Evolutionary conservation across 2,888 invertebrate genomes (phyloP), one percentile per base, ranked within the genome.

Genomic region (Clunio marinus): DNA sequence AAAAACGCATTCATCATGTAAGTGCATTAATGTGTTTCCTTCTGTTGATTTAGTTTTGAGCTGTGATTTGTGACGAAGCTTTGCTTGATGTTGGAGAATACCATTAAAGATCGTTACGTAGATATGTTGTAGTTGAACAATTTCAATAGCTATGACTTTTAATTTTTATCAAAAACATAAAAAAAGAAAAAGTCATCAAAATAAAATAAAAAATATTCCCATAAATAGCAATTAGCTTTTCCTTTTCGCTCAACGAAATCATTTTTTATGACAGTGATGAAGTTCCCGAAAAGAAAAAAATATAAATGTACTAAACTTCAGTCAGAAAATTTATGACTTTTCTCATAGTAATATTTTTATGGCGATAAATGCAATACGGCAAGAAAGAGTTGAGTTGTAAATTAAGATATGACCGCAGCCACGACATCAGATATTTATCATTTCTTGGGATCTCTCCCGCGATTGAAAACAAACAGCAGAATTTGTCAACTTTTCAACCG

Each of bases 361-460:
- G 35, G 35, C 20, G 25, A 27, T 57, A 27, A 57, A 57, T 57
- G 22, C n/a, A 27, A 25, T 5, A 15, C 25, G 24, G 27, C 57
- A 24, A 17, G 13, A 15, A 32, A 32, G 20, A 13, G 22, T 4
- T 59, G 59, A 27, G 59, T 13, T 15, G 35, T 63, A 46, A 63
- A 63, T 63, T 63, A 46, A 63, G 63, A 46, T 63, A 63, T 63
- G 63, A 63, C n/a, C n/a, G n/a, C n/a, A n/a, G n/a, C n/a, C n/a
- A n/a, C n/a, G n/a, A n/a, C n/a, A n/a, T n/a, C n/a, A n/a, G n/a
- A n/a, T n/a, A n/a, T n/a, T 46, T 63, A 62, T 62, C 62, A 62
- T 62, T 24, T 41, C 25, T 41, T 25, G 13, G 32, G 35, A 62
- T 62, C 62, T 62, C 22, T 22, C 17, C 17, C 2, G 3, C 51